Evolutionary conservation across 2,888 invertebrate genomes (phyloP).

Genomic region (Pristionchus fissidentatus): DNA sequence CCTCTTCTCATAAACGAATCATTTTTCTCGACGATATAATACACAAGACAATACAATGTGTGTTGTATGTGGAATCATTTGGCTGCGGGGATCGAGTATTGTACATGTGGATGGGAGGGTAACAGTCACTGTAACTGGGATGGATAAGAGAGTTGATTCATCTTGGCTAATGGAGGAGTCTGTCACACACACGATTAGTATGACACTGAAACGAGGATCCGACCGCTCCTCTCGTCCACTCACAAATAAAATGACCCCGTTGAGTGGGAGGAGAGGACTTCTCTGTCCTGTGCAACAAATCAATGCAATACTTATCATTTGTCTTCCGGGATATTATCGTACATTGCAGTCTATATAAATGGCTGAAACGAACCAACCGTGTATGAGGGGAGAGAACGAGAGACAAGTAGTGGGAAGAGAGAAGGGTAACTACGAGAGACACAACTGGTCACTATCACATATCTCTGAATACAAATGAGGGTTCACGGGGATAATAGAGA

Average conservation of each 20-base stretch:
- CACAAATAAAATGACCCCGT: background rate
- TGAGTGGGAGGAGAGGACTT: background rate
- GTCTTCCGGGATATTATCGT: constrained; percentile 26
- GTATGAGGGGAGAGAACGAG: background rate
- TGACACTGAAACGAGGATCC: constrained; percentile 31
- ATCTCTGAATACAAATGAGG: constrained; percentile 34
- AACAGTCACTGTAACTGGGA: background rate
- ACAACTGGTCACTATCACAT: constrained; percentile 28
- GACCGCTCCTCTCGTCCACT: constrained; percentile 24
- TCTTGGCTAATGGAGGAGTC: constrained; percentile 7
- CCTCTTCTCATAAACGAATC: background rate
- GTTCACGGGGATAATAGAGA: constrained; percentile 17
- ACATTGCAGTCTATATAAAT: constrained; percentile 29
- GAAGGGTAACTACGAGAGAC: constrained; percentile 9
- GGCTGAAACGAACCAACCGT: constrained; percentile 15
- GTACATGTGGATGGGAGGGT: background rate
- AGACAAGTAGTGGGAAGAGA: background rate
- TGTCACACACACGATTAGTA: constrained; percentile 29
- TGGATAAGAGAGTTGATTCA: background rate
- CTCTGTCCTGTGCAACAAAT: background rate
- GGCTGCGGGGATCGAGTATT: constrained; percentile 27
- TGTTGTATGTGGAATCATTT: constrained; percentile 33
- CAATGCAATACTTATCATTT: constrained; percentile 25
- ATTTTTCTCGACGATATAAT: constrained; percentile 16
- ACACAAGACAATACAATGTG: constrained; percentile 28